A percentile compares a stretch with the other conserved stretches of the same genome.
Conservation (phyloP, 2,888 invertebrate species). For the Merodon equestris region DNA sequence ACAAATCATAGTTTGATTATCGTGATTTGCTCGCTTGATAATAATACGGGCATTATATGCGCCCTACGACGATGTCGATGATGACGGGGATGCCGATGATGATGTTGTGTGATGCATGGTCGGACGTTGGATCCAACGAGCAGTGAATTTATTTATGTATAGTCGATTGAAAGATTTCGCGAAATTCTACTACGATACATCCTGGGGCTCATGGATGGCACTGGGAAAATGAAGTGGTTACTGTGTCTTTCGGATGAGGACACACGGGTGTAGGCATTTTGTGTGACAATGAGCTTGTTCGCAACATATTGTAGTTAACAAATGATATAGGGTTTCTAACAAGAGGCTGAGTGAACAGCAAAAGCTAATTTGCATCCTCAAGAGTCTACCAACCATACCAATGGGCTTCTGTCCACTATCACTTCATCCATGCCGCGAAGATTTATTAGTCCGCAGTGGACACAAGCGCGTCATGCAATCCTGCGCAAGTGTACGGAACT, state of each 20-base stretch:
- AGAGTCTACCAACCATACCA: no score
- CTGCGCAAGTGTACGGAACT: conserved; percentile 43
- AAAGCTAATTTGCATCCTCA: no score
- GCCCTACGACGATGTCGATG: conserved; percentile 3
- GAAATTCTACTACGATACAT: conserved; percentile 5
- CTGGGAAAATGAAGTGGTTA: conserved; percentile 33
- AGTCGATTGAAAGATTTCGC: conserved; percentile 56
- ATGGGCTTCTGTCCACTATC: no score
- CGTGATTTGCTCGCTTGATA: conserved; percentile 60
- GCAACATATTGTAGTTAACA: no score
- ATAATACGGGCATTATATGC: conserved; percentile 42
- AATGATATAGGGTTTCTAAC: no score
- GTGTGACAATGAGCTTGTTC: no score
- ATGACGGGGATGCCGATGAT: conserved; percentile 27
- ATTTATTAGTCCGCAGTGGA: neutral
- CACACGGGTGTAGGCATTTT: no score
- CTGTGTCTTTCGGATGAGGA: no score
- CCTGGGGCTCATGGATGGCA: conserved; percentile 4
- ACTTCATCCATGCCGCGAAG: neutral
- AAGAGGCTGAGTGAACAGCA: no score
- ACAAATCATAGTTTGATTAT: conserved; percentile 68
- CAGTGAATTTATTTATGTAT: conserved; percentile 59
- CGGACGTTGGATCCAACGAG: conserved; percentile 34
- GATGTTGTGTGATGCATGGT: conserved; percentile 60
- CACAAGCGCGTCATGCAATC: neutral